These are phyloP conservation scores for Mythimna impura DNA, from an alignment of 2,888 invertebrate species.

Conservation along the genomic window DNA sequence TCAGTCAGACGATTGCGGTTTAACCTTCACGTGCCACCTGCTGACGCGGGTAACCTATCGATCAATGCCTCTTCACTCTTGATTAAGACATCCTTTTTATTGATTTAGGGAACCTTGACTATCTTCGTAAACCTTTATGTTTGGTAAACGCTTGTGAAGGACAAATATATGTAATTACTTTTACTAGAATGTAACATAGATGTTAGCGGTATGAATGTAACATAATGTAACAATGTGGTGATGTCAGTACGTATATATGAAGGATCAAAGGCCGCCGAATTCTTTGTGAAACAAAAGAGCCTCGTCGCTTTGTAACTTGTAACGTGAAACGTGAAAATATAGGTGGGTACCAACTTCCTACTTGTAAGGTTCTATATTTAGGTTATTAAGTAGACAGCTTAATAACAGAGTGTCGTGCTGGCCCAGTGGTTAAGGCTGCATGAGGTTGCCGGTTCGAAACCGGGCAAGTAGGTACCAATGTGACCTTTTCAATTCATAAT, in stretches of 20 bases:
- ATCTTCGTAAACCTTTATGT: not conserved
- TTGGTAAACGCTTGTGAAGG: not conserved
- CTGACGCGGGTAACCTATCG: slow-evolving; percentile 39
- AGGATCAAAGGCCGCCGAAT: slow-evolving; percentile 12
- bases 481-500: too few species aligned
- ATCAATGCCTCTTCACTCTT: slow-evolving; percentile 49
- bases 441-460: too few species aligned
- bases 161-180: slow-evolving; percentile 8
- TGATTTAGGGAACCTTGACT: slow-evolving; percentile 23
- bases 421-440: too few species aligned
- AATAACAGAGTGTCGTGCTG: too few species aligned
- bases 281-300: not conserved
- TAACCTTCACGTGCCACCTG: slow-evolving; percentile 34
- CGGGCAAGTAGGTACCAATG: too few species aligned
- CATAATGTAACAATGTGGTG: not conserved
- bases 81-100: slow-evolving; percentile 46
- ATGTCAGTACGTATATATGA: not conserved
- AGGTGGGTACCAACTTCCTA: not conserved
- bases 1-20: slow-evolving; percentile 5
- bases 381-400: not conserved
- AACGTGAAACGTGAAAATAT: not conserved
- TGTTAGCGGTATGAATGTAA: not conserved
- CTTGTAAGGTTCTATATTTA: not conserved
- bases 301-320: not conserved
- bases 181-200: not conserved